Base-by-base conservation (phyloP, 2,113 vertebrate genomes). In the Neogale vison region DNA sequence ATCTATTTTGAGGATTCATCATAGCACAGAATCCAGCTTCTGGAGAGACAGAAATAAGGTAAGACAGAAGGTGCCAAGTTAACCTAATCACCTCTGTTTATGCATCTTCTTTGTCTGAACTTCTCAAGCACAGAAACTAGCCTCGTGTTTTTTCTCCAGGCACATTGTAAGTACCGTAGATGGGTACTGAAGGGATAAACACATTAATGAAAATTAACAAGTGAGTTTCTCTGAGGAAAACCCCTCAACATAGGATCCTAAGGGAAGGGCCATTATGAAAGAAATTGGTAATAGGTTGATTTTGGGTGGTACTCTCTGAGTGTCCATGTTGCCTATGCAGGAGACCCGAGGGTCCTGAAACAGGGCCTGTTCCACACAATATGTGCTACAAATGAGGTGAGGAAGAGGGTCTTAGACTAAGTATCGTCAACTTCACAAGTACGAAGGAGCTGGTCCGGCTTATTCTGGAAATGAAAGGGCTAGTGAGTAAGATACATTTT, bases 401-500 rank as follows among this genome's bases (percentile, higher is more conserved):
- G 61, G 13, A 81, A 79, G 29, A 55, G 4, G 3, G 3, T 82
- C 7, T 84, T 57, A 69, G 34, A 76, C 1, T n/a, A 31, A n/a
- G 52, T 65, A 65, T 82, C 15, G 63, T 59, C 42, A 85, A 59
- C 20, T 90, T 87, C 88, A 63, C 13, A 71, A 69, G 74, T 34
- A 8, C 31, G 63, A 63, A 20, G 26, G 72, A 72, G 52, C 13
- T 86, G 63, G 47, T 12, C 85, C 29, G 85, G 39, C 55, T 69
- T 74, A 17, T n/a, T n/a, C 39, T 92, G 34, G 85, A 93, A 96
- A 71, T 42, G 7, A 93, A 92, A 82, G 17, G 18, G 14, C 67
- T 91, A 61, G 87, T 93, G 88, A 95, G 88, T 74, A 50, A 96
- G 89, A 83, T n/a, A 84, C 3, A 45, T 76, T 95, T 84, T 82